These are phyloP conservation scores for Allacma fusca DNA, from an alignment of 2,888 invertebrate species.

Conservation along the genomic window DNA sequence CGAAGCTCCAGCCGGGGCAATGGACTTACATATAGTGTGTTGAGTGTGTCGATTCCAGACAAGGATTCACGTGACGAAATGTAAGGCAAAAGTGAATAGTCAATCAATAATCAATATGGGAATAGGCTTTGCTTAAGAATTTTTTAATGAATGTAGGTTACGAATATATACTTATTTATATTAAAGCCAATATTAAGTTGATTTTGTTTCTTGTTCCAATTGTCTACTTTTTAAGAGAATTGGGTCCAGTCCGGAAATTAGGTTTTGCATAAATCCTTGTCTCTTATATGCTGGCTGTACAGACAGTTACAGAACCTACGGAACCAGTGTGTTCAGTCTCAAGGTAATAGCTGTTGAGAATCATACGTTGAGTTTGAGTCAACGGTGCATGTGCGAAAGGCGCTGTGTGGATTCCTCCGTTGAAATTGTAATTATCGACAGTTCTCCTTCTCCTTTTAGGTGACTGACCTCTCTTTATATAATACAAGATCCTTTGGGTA, in stretches of 20 bases:
- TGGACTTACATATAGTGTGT: neutral
- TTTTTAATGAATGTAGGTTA: too few species aligned
- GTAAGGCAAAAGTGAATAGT: constrained; percentile 29
- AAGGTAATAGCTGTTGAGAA: neutral
- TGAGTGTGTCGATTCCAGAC: constrained; percentile 17
- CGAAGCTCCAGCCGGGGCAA: too few species aligned
- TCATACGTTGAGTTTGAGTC: neutral
- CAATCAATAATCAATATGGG: constrained; percentile 33
- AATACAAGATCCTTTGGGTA: neutral
- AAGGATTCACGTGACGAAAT: constrained; percentile 32
- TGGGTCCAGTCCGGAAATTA: too few species aligned
- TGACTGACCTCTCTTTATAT: constrained; percentile 2
- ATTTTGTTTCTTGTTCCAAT: too few species aligned
- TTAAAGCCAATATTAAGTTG: too few species aligned
- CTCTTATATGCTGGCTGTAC: too few species aligned
- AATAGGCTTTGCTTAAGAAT: neutral
- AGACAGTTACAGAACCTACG: too few species aligned
- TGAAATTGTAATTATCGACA: constrained; percentile 16
- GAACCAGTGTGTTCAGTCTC: too few species aligned
- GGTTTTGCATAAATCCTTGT: too few species aligned
- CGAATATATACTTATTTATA: too few species aligned
- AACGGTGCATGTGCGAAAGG: neutral
- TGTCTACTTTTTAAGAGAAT: too few species aligned
- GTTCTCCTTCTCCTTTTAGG: neutral
- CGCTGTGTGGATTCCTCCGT: neutral